phyloP scores from a whole-genome alignment of 1,140 invertebrate genomes.

The Drosophila bifasciata region DNA sequence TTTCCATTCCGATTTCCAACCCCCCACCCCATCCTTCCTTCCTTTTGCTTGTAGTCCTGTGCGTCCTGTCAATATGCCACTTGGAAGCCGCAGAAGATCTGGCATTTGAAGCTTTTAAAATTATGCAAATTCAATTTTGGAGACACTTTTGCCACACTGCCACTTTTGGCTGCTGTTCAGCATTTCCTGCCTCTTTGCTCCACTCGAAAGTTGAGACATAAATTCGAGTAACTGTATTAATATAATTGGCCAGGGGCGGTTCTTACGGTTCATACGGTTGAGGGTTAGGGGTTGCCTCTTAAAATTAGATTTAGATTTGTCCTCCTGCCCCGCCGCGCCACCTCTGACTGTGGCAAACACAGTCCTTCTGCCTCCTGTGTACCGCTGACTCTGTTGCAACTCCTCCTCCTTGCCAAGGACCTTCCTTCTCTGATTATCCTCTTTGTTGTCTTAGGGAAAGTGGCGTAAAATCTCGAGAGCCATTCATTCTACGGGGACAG shows the following conservation, averaged over 20 bases:
- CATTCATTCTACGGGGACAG: too few species aligned
- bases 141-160: constrained; percentile 58
- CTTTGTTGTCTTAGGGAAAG: constrained; percentile 30
- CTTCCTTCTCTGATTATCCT: constrained; percentile 26
- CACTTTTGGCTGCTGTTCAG: not conserved
- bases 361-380: too few species aligned
- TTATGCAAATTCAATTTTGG: constrained; percentile 83
- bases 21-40: not conserved
- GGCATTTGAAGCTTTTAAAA: constrained; percentile 66
- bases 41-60: not conserved
- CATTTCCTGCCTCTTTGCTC: constrained; percentile 10
- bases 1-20: constrained; percentile 56
- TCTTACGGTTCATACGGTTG: not conserved
- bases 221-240: constrained; percentile 82
- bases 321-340: not conserved
- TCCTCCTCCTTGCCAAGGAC: not conserved
- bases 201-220: constrained; percentile 53
- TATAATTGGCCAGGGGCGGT: constrained; percentile 73
- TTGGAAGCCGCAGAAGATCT: constrained; percentile 70
- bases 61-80: constrained; percentile 73
- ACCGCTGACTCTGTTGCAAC: too few species aligned
- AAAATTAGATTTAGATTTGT: constrained; percentile 73
- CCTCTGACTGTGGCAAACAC: too few species aligned
- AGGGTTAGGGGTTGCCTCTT: constrained; percentile 45
- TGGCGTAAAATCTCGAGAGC: constrained; percentile 3